Base-by-base conservation (phyloP, 2,113 vertebrate genomes). In the Dasyornis broadbenti region DNA sequence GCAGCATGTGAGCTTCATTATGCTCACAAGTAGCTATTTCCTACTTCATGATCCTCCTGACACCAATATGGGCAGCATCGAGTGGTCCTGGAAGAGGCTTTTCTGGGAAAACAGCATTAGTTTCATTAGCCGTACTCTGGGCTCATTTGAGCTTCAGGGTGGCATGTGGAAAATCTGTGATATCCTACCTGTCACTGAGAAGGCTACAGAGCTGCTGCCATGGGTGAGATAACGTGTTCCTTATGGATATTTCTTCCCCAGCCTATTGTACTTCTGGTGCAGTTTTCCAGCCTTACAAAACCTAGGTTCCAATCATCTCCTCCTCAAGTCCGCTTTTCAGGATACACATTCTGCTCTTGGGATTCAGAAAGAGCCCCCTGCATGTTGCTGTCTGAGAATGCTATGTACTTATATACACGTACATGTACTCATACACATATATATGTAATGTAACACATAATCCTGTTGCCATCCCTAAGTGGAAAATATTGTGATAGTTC, bases 1-100 rank as follows among this genome's bases (percentile, higher is more conserved):
- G 52, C 10, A 44, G 68, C 56, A 76, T 1, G 0, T 7, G 11
- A 47, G 52, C 13, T 65, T 3, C 0, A 0, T 47, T 40, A 26
- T 5, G 8, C 42, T 93, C 82, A 80, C 33, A 75, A 65, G 88
- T 39, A 50, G 30, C 3, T 50, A 19, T 66, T 92, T 94, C 39
- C 53, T 70, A 11, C 42, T 63, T 81, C 37, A 16, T 10, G 6
- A 31, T 53, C 45, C 53, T 90, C 53, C 53, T 76, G 68, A 63
- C 52, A 93, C 8, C 45, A 24, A 1, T 16, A 49, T 15, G 26
- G 2, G 50, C 44, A 95, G 73, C 4, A 21, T 7, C 0, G 1
- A 69, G 40, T 15, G 22, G 39, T 86, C 20, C 70, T 82, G 53
- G 49, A 79, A 86, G 8, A 64, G 16, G 13, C 23, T 89, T 78